Evolutionary conservation across 2,888 invertebrate genomes (phyloP), one percentile per base, ranked within the genome.

Genomic region (Charanyca ferruginea): DNA sequence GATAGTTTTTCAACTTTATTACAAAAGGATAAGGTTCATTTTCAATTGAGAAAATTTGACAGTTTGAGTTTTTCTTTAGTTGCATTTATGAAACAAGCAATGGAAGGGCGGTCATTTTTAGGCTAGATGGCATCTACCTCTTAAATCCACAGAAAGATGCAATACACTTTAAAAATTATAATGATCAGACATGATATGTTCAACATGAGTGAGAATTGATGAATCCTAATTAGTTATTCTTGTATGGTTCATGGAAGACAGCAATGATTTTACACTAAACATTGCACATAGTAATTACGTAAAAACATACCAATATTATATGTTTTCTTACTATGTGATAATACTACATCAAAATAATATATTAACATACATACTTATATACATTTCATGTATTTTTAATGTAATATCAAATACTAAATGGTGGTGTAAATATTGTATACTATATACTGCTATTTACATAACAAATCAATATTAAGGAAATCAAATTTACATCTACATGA

Each of bases 181-280:
- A 38, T 68, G 23, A 66, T 65, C 72, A 71, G 53, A 67, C n/a
- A n/a, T 70, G 64, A n/a, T 61, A 72, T 66, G 65, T 69, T 71
- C 57, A 67, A 73, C 44, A 69, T 73, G 57, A 74, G 62, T 62
- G 70, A 52, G 51, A 80, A 77, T 81, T 74, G 68, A 79, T 81
- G 63, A 57, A 80, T 81, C 65, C 66, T 83, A 83, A 83, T 81
- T 85, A 81, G 41, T 73, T 73, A 79, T 79, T 76, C 64, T 81
- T 77, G 77, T 74, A 83, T 77, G 72, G 74, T 81, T 83, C 68
- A 83, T 84, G 87, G 88, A 89, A 89, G 90, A 90, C 89, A 87
- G 85, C 81, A 85, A 82, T 67, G 45, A 73, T 77, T 54, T 49
- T 67, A 45, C 13, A 53, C 23, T 66, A 66, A 59, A 66, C 42